phyloP scores from a whole-genome alignment of 2,113 vertebrate species.

The Ctenomys sociabilis region DNA sequence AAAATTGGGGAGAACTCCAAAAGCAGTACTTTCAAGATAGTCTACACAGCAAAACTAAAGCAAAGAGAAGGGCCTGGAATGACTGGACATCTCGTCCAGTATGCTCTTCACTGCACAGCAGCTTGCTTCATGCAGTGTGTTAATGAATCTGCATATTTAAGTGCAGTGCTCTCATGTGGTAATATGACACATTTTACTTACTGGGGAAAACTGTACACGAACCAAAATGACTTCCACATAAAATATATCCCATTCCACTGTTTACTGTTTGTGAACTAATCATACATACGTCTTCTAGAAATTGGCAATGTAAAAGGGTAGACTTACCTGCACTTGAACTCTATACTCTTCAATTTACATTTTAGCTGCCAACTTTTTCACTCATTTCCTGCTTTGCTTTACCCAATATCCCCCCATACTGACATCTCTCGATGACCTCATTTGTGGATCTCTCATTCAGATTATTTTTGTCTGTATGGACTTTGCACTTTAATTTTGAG shows the following conservation, averaged over 20 bases:
- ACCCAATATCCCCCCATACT: background rate
- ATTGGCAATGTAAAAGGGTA: background rate
- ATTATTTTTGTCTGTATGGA: background rate
- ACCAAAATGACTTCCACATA: background rate
- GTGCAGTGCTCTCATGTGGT: background rate
- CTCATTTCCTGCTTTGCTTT: constrained; percentile 4
- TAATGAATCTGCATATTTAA: background rate
- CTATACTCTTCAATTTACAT: background rate
- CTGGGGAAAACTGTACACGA: background rate
- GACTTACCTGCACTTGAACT: background rate
- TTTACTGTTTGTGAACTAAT: background rate
- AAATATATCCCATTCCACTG: background rate
- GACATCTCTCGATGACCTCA: background rate
- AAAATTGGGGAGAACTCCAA: constrained; percentile 20
- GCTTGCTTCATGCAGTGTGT: background rate
- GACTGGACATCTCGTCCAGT: background rate
- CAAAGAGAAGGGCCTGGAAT: background rate
- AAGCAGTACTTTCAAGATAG: constrained; percentile 34
- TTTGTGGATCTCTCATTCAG: background rate
- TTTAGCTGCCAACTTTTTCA: background rate
- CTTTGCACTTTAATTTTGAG: constrained; percentile 6
- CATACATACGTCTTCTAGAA: background rate
- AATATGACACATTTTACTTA: constrained; percentile 35
- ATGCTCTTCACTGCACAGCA: background rate
- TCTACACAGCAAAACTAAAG: background rate